Percentiles rank a stretch among this genome's conserved stretches.
Conservation (phyloP, 1,140 invertebrate species). For the Cylas formicarius region DNA sequence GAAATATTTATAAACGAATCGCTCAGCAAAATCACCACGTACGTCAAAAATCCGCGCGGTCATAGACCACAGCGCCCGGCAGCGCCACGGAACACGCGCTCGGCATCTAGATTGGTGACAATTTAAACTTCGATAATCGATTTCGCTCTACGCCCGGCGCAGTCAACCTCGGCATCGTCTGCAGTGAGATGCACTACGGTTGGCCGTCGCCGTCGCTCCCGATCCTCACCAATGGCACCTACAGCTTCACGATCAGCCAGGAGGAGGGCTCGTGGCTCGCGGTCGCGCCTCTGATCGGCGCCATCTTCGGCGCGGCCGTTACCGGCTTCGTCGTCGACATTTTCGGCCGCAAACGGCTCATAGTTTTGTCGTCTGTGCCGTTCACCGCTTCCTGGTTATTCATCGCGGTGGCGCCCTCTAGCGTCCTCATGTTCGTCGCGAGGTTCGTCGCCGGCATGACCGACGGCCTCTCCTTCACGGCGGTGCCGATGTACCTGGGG, state of each 20-base stretch:
- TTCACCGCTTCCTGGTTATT: slow-evolving; percentile 59
- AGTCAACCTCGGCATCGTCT: slow-evolving; percentile 29
- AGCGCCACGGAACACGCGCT: no score
- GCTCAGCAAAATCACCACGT: no score
- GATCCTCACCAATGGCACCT: slow-evolving; percentile 21
- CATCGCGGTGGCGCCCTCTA: slow-evolving; percentile 47
- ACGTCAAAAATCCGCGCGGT: no score
- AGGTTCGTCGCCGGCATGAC: slow-evolving; percentile 54
- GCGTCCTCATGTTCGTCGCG: slow-evolving; percentile 35
- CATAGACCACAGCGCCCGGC: no score
- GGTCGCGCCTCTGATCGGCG: slow-evolving; percentile 54
- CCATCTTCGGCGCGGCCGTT: slow-evolving; percentile 51
- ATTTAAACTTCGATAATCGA: no score
- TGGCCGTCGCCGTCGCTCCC: slow-evolving; percentile 34
- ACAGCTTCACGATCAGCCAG: slow-evolving; percentile 34
- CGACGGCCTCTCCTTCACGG: slow-evolving; percentile 55
- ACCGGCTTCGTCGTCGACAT: slow-evolving; percentile 48
- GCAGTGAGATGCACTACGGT: slow-evolving; percentile 33
- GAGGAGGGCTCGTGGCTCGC: slow-evolving; percentile 53
- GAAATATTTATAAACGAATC: no score
- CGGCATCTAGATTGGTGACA: no score
- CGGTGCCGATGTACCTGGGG: slow-evolving; percentile 56
- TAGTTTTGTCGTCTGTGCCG: slow-evolving; percentile 49
- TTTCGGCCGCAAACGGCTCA: slow-evolving; percentile 54
- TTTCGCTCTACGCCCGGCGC: no score